A percentile compares a stretch with the other conserved stretches of the same genome.
phyloP scores from a whole-genome alignment of 2,113 vertebrate genomes.

The Taurulus bubalis region DNA sequence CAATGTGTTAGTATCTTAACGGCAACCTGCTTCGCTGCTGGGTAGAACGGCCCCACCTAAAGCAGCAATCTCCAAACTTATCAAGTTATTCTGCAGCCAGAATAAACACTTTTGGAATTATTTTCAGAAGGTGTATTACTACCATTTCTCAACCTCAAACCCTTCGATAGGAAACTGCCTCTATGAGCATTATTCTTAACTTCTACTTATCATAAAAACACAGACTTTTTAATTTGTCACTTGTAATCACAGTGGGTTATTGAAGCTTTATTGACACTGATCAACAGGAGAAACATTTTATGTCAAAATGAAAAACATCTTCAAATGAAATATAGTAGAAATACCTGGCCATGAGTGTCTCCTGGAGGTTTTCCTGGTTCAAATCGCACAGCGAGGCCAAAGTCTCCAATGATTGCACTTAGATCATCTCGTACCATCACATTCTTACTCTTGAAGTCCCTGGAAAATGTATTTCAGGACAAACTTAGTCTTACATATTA shows the following conservation, averaged over 20 bases:
- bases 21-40: not conserved
- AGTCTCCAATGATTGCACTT: conserved; percentile 94
- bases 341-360: conserved; percentile 97
- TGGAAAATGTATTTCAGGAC: conserved; percentile 67
- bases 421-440: conserved; percentile 95
- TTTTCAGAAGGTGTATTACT: conserved; percentile 8
- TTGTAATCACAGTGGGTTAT: not conserved
- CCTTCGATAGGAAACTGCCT: not conserved
- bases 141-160: not conserved
- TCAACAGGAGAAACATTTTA: not conserved
- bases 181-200: not conserved
- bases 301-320: not conserved
- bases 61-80: not conserved
- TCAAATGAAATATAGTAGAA: not conserved
- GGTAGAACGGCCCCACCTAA: not conserved
- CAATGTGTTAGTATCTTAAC: not conserved
- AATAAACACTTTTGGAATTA: not conserved
- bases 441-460: conserved; percentile 99
- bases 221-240: not conserved
- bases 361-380: conserved; percentile 98
- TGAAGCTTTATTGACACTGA: not conserved
- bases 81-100: conserved; percentile 1
- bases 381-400: conserved; percentile 95
- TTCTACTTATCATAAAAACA: not conserved
- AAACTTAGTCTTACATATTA: conserved; percentile 17